Evolutionary conservation across 2,888 invertebrate species (phyloP).

Genomic region (Chorisops tibialis): DNA sequence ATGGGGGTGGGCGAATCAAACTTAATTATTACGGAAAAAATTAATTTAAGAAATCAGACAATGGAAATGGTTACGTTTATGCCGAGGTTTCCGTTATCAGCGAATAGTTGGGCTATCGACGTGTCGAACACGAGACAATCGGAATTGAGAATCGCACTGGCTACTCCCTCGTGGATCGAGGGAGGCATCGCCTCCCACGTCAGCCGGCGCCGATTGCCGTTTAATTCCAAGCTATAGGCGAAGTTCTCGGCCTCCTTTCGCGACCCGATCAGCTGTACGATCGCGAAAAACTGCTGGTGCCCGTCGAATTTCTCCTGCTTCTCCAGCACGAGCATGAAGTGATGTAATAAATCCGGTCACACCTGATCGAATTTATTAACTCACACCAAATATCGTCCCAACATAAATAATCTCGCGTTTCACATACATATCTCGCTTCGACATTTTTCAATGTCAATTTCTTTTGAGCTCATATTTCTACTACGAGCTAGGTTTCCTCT

Average conservation of each 20-base stretch:
- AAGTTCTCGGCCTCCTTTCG: constrained; percentile 99
- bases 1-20: no score
- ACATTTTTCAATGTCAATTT: no score
- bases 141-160: constrained; percentile 94
- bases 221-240: constrained; percentile 94
- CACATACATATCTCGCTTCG: no score
- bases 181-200: constrained; percentile 99
- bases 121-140: constrained; percentile 99
- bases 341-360: no score
- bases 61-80: constrained; percentile 99
- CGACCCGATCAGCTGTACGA: constrained; percentile 98
- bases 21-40: no score
- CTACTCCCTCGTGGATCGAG: constrained; percentile 97
- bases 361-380: no score
- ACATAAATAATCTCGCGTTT: no score
- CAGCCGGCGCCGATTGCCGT: constrained; percentile 88
- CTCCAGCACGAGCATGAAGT: constrained; percentile 98
- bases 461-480: no score
- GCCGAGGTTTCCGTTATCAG: constrained; percentile 98
- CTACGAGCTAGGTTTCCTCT: no score
- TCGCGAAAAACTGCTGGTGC: constrained; percentile 94
- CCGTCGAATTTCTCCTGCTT: constrained; percentile 98
- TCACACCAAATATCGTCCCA: no score
- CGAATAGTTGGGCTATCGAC: constrained; percentile 95
- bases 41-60: constrained; percentile 62